A percentile compares a stretch with the other conserved stretches of the same genome.
Conservation (phyloP, 2,113 vertebrate genomes). For the Dolichallabes microphthalmus region DNA sequence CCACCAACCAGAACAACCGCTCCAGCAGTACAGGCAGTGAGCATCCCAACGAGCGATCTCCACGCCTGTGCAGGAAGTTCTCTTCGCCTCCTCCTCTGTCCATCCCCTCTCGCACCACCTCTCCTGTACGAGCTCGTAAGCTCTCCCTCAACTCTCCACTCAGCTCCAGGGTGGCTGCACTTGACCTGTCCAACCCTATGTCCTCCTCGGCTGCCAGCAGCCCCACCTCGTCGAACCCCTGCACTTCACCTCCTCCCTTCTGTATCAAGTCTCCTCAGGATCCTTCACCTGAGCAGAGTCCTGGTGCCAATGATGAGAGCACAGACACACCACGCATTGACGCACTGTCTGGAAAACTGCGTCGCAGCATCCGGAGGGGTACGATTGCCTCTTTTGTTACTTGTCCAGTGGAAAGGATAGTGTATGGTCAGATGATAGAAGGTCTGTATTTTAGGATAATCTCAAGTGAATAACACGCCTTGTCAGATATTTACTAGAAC, state of each 20-base stretch:
- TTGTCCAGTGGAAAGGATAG: neutral
- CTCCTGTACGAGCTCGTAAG: slow-evolving; percentile 87
- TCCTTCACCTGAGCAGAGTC: slow-evolving; percentile 85
- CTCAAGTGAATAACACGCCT: neutral
- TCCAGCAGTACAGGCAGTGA: slow-evolving; percentile 63
- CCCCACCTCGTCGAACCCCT: slow-evolving; percentile 78
- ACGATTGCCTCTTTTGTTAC: slow-evolving; percentile 31
- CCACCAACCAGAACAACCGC: slow-evolving; percentile 87
- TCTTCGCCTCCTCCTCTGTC: slow-evolving; percentile 91
- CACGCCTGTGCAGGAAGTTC: slow-evolving; percentile 92
- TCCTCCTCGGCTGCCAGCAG: slow-evolving; percentile 78
- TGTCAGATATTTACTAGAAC: neutral
- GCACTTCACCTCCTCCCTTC: slow-evolving; percentile 65
- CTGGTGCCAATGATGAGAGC: slow-evolving; percentile 72
- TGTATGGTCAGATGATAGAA: no score
- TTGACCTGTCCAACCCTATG: slow-evolving; percentile 81
- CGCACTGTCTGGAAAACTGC: slow-evolving; percentile 84
- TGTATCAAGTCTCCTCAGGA: slow-evolving; percentile 74
- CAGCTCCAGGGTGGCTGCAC: slow-evolving; percentile 79
- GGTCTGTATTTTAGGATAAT: neutral
- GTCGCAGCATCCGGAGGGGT: slow-evolving; percentile 90
- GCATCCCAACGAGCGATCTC: slow-evolving; percentile 85
- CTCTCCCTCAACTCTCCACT: slow-evolving; percentile 90
- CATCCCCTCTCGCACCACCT: slow-evolving; percentile 85
- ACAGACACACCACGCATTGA: slow-evolving; percentile 81